A percentile compares a stretch with the other conserved stretches of the same genome.
These are phyloP conservation scores for Drosophila greeni DNA, from an alignment of 2,888 invertebrate genomes.

Conservation along the genomic window DNA sequence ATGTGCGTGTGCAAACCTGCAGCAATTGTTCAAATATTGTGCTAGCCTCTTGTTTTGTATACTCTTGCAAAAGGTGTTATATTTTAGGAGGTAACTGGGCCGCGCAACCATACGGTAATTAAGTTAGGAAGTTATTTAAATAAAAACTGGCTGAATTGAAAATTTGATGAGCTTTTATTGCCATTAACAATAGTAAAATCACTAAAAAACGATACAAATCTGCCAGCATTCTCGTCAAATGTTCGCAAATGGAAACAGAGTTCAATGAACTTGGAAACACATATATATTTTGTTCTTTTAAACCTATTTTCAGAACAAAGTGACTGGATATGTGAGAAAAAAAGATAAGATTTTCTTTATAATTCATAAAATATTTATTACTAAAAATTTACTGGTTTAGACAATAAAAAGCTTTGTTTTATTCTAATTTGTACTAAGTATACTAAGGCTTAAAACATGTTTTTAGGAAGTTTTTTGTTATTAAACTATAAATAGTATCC, in stretches of 20 bases:
- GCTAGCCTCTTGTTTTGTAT: slow-evolving; percentile 10
- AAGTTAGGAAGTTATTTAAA: neutral
- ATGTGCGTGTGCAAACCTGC: neutral
- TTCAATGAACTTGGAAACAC: too few species aligned
- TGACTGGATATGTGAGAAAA: neutral
- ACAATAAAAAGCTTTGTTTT: too few species aligned
- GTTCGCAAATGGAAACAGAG: too few species aligned
- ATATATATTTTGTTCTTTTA: too few species aligned
- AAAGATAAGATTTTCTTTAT: neutral
- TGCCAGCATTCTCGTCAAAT: neutral
- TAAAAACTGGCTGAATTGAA: neutral
- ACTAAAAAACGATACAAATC: neutral
- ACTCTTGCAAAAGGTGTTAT: neutral
- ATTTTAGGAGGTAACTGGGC: neutral
- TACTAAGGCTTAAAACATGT: neutral
- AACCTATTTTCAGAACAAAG: too few species aligned
- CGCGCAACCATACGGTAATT: neutral
- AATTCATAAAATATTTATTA: neutral
- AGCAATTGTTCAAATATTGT: slow-evolving; percentile 38
- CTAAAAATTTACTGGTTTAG: too few species aligned
- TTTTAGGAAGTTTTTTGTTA: neutral
- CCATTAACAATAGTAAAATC: too few species aligned
- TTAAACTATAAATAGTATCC: neutral
- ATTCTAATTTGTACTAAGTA: too few species aligned
- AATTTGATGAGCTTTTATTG: neutral